Percentiles rank a stretch among this genome's conserved stretches.
Conservation (phyloP, 2,797 vertebrate genomes). For the Chiloscyllium punctatum region DNA sequence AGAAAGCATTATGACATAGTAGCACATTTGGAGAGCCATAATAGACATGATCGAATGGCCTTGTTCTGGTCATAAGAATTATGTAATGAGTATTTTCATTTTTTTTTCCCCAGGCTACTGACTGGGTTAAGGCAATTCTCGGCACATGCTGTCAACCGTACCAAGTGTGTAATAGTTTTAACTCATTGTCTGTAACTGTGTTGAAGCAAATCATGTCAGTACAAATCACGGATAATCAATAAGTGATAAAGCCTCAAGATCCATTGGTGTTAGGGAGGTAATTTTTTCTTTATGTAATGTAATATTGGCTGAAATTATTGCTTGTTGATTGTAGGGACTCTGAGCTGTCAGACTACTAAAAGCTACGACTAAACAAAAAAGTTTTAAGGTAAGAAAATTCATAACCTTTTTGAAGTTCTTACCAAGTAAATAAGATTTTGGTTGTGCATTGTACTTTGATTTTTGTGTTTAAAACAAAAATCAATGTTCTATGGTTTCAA, state of each 20-base stretch:
- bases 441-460: neutral
- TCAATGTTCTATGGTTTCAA: neutral
- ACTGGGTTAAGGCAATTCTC: neutral
- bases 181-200: neutral
- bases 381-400: slow-evolving; percentile 57
- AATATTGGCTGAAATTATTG: slow-evolving; percentile 43
- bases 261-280: neutral
- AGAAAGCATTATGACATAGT: too few species aligned
- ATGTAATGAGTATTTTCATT: neutral
- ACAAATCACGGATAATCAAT: neutral
- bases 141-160: neutral
- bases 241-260: neutral
- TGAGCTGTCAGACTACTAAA: slow-evolving; percentile 56
- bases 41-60: too few species aligned
- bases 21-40: too few species aligned
- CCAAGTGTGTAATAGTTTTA: neutral
- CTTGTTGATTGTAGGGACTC: slow-evolving; percentile 62
- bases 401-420: neutral
- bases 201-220: neutral
- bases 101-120: neutral
- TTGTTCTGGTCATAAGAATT: neutral
- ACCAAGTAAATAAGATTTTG: neutral
- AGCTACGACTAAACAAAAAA: slow-evolving; percentile 45
- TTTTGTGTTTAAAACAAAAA: neutral
- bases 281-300: neutral